Percentiles rank a stretch among this genome's conserved stretches.
Conservation (phyloP, 2,888 invertebrate genomes). For the Euplagia quadripunctaria region DNA sequence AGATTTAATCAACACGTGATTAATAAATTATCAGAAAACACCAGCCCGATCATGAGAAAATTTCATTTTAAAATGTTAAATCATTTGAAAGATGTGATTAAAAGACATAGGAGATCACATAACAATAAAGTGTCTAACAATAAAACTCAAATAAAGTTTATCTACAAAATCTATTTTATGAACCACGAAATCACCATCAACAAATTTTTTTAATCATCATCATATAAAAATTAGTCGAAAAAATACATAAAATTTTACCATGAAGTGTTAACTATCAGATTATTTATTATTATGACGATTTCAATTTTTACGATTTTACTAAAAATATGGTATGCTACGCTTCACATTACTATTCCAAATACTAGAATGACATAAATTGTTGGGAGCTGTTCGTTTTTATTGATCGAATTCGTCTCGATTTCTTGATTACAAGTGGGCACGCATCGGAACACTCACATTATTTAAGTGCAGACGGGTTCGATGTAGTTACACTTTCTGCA, state of each 20-base stretch:
- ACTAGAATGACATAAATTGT: slow-evolving; percentile 35
- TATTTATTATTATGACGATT: slow-evolving; percentile 26
- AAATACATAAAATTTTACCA: slow-evolving; percentile 42
- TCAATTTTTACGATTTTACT: slow-evolving; percentile 44
- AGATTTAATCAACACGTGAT: no score
- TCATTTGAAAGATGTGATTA: not conserved
- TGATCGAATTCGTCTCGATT: slow-evolving; percentile 38
- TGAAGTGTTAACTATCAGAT: slow-evolving; percentile 45
- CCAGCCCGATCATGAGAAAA: not conserved
- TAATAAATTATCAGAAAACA: not conserved
- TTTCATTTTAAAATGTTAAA: not conserved
- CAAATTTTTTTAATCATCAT: slow-evolving; percentile 24
- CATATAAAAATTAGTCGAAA: slow-evolving; percentile 52
- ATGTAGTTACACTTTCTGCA: slow-evolving; percentile 12
- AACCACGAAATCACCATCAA: slow-evolving; percentile 41
- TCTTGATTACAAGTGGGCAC: slow-evolving; percentile 33
- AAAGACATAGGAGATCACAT: slow-evolving; percentile 2
- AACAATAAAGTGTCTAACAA: slow-evolving; percentile 4
- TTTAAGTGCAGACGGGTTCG: not conserved
- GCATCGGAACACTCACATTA: slow-evolving; percentile 26
- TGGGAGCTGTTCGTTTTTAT: slow-evolving; percentile 38
- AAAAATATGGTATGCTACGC: slow-evolving; percentile 33
- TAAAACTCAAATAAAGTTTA: slow-evolving; percentile 22
- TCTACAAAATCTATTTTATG: slow-evolving; percentile 33
- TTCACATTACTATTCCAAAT: slow-evolving; percentile 38